These are phyloP conservation scores for Forbesichthys papilliferus DNA, from an alignment of 2,113 vertebrate species.

Conservation along the genomic window DNA sequence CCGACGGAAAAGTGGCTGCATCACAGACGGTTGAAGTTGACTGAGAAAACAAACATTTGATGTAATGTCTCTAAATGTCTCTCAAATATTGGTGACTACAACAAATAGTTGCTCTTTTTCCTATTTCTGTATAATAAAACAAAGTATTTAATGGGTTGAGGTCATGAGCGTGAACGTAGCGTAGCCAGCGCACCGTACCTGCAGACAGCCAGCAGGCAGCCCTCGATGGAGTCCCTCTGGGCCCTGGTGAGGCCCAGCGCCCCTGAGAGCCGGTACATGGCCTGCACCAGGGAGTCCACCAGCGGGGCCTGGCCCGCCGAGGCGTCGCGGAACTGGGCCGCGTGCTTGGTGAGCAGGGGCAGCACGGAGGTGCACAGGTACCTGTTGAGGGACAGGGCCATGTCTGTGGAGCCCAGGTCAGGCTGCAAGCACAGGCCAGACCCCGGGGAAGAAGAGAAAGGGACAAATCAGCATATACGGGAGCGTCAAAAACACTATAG, in stretches of 20 bases:
- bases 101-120: not conserved
- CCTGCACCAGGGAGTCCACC: constrained; percentile 87
- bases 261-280: constrained; percentile 87
- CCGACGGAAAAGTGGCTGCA: constrained; percentile 88
- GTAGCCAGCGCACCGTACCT: constrained; percentile 47
- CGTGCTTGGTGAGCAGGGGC: constrained; percentile 87
- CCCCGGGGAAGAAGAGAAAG: too few relatives aligned
- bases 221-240: constrained; percentile 89
- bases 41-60: constrained; percentile 65
- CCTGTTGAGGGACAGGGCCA: constrained; percentile 93
- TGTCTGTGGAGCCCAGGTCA: constrained; percentile 89
- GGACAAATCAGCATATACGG: not conserved
- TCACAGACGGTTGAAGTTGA: constrained; percentile 87
- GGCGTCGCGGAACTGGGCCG: constrained; percentile 81
- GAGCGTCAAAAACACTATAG: not conserved
- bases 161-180: too few relatives aligned
- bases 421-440: constrained; percentile 65
- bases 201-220: constrained; percentile 89
- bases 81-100: not conserved
- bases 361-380: constrained; percentile 90
- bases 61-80: constrained; percentile 1
- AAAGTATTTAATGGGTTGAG: not conserved
- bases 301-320: constrained; percentile 81
- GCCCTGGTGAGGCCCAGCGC: constrained; percentile 92
- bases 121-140: not conserved